phyloP scores from a whole-genome alignment of 92 coral and sea anemone genomes.

The Epizoanthus scotinus region DNA sequence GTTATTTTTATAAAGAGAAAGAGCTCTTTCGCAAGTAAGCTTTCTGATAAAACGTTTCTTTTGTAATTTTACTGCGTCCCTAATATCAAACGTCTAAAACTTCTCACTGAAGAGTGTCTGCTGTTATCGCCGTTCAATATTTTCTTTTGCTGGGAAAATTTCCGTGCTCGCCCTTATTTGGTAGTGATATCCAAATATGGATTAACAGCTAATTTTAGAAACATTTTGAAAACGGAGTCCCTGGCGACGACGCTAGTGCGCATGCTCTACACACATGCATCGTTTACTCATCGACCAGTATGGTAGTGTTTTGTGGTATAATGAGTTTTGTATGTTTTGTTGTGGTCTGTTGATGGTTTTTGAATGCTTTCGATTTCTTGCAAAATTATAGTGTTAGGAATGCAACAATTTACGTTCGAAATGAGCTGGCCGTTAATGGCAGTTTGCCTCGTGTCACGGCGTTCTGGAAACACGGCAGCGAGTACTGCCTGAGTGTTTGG shows the following conservation, averaged over 20 bases:
- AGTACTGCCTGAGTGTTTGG: background rate
- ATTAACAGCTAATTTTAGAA: background rate
- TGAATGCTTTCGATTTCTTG: conserved; percentile 26
- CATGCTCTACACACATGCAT: conserved; percentile 31
- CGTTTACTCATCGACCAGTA: conserved; percentile 29
- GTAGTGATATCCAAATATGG: conserved; percentile 38
- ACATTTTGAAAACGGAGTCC: background rate
- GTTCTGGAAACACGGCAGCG: background rate
- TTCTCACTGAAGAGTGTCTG: too few species aligned
- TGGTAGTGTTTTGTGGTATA: conserved; percentile 42
- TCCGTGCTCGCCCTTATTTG: conserved; percentile 12
- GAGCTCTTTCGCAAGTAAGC: too few species aligned
- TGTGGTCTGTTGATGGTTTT: conserved; percentile 39
- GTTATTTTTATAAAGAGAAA: too few species aligned
- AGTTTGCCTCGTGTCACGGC: conserved; percentile 7
- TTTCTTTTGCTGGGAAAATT: background rate
- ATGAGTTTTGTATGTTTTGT: conserved; percentile 37
- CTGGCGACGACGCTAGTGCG: conserved; percentile 29
- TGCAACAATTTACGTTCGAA: conserved; percentile 31
- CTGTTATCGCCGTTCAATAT: background rate
- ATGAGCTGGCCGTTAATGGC: conserved; percentile 11
- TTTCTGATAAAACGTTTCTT: too few species aligned
- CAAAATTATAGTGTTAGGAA: conserved; percentile 13
- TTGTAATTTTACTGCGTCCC: too few species aligned
- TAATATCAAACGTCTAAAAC: too few species aligned